Base-by-base conservation (phyloP, 2,888 invertebrate genomes). In the Limenitis camilla region DNA sequence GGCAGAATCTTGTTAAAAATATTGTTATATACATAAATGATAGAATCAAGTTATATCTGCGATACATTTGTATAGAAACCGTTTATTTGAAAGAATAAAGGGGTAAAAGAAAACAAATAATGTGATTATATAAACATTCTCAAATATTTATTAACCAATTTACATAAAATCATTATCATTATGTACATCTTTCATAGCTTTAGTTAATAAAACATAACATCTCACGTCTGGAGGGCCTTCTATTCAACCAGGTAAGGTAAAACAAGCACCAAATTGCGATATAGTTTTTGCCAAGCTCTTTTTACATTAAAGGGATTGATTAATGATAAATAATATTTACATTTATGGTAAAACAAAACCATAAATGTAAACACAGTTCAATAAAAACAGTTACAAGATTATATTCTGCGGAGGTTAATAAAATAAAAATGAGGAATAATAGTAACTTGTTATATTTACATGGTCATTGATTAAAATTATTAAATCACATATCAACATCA, bases 61-160 rank as follows among this genome's bases (percentile, higher is more conserved):
- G n/a, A n/a, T n/a, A n/a, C n/a, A n/a, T n/a, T n/a, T n/a, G n/a
- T n/a, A n/a, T n/a, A n/a, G n/a, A n/a, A n/a, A n/a, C n/a, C n/a
- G n/a, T n/a, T n/a, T n/a, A n/a, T n/a, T n/a, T n/a, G n/a, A n/a
- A n/a, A n/a, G n/a, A n/a, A n/a, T n/a, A n/a, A 27, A 11, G 8
- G 27, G 5, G 10, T 9, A 33, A 58, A 60, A 74, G 71, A 66
- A 64, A 78, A 77, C 73, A 66, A 66, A 60, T 40, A 47, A 52
- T 50, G 70, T 78, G 86, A 85, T 86, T 86, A 87, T 86, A 87
- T 87, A 87, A 87, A 87, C 87, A 87, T 87, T 87, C 73, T 87
- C 86, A 87, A 84, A 87, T 87, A 87, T 87, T 87, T 87, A 87
- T 84, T 86, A 86, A 87, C 86, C 87, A 87, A 85, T 86, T 86